Evolutionary conservation across 2,797 vertebrate genomes (phyloP).

Genomic region (Australoheros facetus): DNA sequence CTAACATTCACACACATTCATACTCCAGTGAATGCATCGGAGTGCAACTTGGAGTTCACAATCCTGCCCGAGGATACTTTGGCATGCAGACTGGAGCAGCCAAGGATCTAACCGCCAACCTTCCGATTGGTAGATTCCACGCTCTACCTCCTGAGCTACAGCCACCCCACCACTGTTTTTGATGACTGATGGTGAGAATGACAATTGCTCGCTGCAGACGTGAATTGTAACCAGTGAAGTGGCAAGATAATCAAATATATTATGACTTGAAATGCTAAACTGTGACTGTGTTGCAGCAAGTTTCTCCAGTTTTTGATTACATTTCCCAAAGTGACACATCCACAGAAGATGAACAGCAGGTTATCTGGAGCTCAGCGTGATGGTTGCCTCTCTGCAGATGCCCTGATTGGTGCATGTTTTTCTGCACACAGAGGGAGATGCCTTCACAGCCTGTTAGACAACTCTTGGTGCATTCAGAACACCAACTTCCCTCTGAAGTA

Average conservation of each 20-base stretch:
- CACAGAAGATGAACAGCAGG: slow-evolving; percentile 65
- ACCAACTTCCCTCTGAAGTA: slow-evolving; percentile 26
- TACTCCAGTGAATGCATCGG: too few relatives aligned
- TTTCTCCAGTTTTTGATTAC: slow-evolving; percentile 58
- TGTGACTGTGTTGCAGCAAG: slow-evolving; percentile 21
- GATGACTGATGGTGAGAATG: not conserved
- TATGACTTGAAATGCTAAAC: slow-evolving; percentile 18
- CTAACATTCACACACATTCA: too few relatives aligned
- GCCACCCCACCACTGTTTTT: too few relatives aligned
- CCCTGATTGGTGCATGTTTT: slow-evolving; percentile 62
- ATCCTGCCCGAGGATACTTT: too few relatives aligned
- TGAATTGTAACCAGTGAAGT: not conserved
- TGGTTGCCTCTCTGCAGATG: slow-evolving; percentile 50
- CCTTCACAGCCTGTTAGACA: slow-evolving; percentile 39
- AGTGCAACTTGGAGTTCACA: too few relatives aligned
- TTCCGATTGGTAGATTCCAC: too few relatives aligned
- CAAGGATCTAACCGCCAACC: too few relatives aligned
- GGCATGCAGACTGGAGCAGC: too few relatives aligned
- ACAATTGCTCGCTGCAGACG: not conserved
- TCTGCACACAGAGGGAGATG: slow-evolving; percentile 40
- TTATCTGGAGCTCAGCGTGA: slow-evolving; percentile 62
- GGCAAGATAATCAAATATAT: slow-evolving; percentile 19
- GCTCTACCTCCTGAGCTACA: too few relatives aligned
- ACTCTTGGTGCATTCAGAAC: slow-evolving; percentile 30
- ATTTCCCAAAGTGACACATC: slow-evolving; percentile 53